Evolutionary conservation across 2,888 invertebrate species (phyloP), one percentile per base, ranked within the genome.

Genomic region (Zeuzera pyrina): DNA sequence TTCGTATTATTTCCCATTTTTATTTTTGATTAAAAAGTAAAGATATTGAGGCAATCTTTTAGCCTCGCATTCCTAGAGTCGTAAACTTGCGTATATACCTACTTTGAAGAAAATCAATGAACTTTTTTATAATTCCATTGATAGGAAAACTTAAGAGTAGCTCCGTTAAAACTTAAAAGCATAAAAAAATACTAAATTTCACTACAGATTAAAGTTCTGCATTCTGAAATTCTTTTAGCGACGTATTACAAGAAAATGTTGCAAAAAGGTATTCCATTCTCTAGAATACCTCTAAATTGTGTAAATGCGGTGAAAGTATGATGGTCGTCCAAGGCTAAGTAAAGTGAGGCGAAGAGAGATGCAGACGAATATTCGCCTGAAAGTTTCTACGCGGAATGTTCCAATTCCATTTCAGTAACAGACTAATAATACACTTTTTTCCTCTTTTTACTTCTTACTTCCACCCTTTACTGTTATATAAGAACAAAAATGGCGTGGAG

Each of bases 401-500:
- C 78, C 79, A 79, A 79, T 81, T 81, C 81, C 81, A 83, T 83
- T 81, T 81, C 78, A 77, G 77, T 79, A 74, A 79, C 70, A 79
- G 79, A 79, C 83, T 83, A 81, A 83, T 83, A 83, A 83, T 77
- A 81, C 62, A 74, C 76, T 79, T 74, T 74, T 77, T 79, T 76
- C 73, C 73, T 73, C 74, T 73, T 81, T 79, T 81, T 83, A 77
- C 81, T 78, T 76, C 76, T 81, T 77, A 70, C 74, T 78, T 77
- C 72, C 71, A 81, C 79, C 79, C 81, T 79, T 81, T 81, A 81
- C 77, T 79, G 72, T 71, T 78, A 73, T 74, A 69, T 62, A 63
- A 57, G 63, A 60, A 69, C 62, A 66, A 36, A 59, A 63, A 61
- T 50, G 42, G 38, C 36, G 38, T 69, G 33, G 74, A 78, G 69